Conservation (phyloP, 2,888 invertebrate species). For the Latrodectus elegans region DNA sequence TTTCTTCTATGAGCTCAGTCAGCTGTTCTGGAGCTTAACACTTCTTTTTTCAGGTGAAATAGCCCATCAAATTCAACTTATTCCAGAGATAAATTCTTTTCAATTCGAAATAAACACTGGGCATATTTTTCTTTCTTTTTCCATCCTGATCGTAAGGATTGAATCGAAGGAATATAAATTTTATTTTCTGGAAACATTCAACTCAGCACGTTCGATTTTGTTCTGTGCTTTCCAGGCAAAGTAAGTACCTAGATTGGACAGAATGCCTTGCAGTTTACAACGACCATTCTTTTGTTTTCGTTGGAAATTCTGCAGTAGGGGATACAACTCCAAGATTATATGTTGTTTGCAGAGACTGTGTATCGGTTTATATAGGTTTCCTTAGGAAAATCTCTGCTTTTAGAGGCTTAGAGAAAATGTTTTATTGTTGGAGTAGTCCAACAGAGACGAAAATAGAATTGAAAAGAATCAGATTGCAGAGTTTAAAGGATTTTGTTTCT, state of each 20-base stretch:
- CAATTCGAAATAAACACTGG: constrained; percentile 51
- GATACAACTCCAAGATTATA: constrained; percentile 2
- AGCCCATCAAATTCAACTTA: constrained; percentile 59
- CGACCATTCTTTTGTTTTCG: neutral
- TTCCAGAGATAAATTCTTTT: constrained; percentile 56
- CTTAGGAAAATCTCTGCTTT: constrained; percentile 2
- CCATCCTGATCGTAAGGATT: constrained; percentile 16
- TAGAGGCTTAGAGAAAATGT: neutral
- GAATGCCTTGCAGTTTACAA: neutral
- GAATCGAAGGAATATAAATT: constrained; percentile 44
- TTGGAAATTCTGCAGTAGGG: neutral
- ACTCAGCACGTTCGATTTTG: constrained; percentile 26
- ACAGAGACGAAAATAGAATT: too few species aligned
- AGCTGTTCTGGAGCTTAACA: constrained; percentile 42
- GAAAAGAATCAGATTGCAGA: too few species aligned
- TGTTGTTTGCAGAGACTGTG: neutral
- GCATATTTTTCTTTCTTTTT: constrained; percentile 18
- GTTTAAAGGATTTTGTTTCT: too few species aligned
- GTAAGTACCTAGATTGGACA: neutral
- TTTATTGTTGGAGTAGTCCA: neutral
- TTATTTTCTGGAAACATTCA: constrained; percentile 16
- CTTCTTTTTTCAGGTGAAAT: constrained; percentile 34
- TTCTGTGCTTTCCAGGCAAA: neutral
- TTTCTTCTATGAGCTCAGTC: neutral
- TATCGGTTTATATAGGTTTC: neutral